These are phyloP conservation scores for Papilio gigon DNA, from an alignment of 2,888 invertebrate species.

Conservation along the genomic window DNA sequence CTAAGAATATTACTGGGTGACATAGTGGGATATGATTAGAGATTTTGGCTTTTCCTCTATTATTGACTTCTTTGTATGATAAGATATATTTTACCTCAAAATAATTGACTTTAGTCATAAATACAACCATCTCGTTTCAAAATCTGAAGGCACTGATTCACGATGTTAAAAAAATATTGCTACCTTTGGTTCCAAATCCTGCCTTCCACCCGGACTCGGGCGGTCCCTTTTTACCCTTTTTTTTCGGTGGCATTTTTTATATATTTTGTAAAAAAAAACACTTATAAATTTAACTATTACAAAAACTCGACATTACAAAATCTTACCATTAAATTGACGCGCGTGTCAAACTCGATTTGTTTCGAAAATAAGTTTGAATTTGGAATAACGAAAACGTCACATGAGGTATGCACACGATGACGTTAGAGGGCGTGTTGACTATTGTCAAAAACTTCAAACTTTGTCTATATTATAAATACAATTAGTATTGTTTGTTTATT, in stretches of 20 bases:
- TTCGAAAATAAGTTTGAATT: conserved; percentile 42
- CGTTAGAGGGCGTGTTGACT: neutral
- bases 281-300: conserved; percentile 43
- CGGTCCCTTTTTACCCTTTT: conserved; percentile 64
- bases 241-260: conserved; percentile 67
- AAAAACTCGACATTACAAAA: conserved; percentile 49
- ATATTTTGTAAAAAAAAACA: conserved; percentile 42
- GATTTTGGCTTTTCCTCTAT: too few species aligned
- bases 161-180: neutral
- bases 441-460: neutral
- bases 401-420: conserved; percentile 34
- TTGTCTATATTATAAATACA: neutral
- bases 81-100: too few species aligned
- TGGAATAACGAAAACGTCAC: conserved; percentile 24
- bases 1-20: too few species aligned
- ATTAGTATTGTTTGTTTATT: neutral
- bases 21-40: too few species aligned
- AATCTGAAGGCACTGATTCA: neutral
- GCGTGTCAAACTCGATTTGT: conserved; percentile 35
- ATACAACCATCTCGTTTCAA: too few species aligned
- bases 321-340: conserved; percentile 47
- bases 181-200: conserved; percentile 75
- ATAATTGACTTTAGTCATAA: too few species aligned
- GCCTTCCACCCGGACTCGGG: conserved; percentile 79
- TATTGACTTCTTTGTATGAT: too few species aligned